Percentiles rank a stretch among this genome's conserved stretches.
phyloP scores from a whole-genome alignment of 2,888 invertebrate species.

The Paralinhomoeus sp. region DNA sequence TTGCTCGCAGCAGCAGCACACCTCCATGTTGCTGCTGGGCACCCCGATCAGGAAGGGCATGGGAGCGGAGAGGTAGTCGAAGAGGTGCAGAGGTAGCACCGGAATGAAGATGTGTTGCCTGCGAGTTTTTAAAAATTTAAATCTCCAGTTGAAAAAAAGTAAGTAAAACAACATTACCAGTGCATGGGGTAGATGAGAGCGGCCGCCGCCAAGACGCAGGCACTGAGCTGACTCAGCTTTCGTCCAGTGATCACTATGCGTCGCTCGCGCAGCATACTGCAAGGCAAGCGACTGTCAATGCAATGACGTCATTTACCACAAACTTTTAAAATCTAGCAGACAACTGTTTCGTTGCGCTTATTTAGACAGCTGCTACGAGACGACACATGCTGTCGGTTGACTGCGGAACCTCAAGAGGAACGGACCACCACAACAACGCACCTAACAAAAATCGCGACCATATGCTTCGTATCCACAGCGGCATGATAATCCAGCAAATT shows the following conservation, averaged over 20 bases:
- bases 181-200: slow-evolving; percentile 87
- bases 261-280: slow-evolving; percentile 65
- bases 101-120: slow-evolving; percentile 87
- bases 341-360: too few relatives aligned
- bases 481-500: slow-evolving; percentile 91
- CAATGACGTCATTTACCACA: slow-evolving; percentile 1
- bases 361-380: too few relatives aligned
- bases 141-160: too few relatives aligned
- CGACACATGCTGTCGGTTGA: too few relatives aligned
- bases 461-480: slow-evolving; percentile 75
- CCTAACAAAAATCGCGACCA: slow-evolving; percentile 79
- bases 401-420: too few relatives aligned
- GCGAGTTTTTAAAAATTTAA: slow-evolving; percentile 8
- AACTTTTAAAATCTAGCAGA: not conserved
- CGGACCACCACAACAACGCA: slow-evolving; percentile 8
- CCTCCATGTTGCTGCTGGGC: slow-evolving; percentile 54
- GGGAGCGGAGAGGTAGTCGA: slow-evolving; percentile 53
- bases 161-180: slow-evolving; percentile 35
- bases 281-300: slow-evolving; percentile 7
- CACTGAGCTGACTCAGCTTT: slow-evolving; percentile 63
- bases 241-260: slow-evolving; percentile 75
- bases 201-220: slow-evolving; percentile 63
- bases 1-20: too few relatives aligned
- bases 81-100: slow-evolving; percentile 60
- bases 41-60: slow-evolving; percentile 96